Evolutionary conservation across 1,140 invertebrate species (phyloP).

Genomic region (Diprion similis): DNA sequence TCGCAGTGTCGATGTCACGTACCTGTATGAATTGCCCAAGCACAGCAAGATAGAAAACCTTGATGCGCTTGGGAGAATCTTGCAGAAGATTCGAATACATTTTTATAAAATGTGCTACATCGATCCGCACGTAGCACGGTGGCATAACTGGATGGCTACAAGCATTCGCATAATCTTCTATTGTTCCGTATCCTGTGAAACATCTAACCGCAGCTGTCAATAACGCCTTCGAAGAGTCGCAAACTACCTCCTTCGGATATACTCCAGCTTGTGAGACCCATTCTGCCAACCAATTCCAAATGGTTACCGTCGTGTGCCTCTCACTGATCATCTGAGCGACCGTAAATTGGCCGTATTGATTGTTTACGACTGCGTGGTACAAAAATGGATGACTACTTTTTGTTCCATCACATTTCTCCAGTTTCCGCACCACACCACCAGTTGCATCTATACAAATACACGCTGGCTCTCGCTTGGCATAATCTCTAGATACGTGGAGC

Average conservation of each 20-base stretch:
- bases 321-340: slow-evolving; percentile 34
- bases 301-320: slow-evolving; percentile 29
- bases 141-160: slow-evolving; percentile 17
- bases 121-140: slow-evolving; percentile 25
- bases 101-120: slow-evolving; percentile 34
- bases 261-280: slow-evolving; percentile 32
- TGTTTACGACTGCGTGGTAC: slow-evolving; percentile 28
- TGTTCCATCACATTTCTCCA: slow-evolving; percentile 14
- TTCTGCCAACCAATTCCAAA: slow-evolving; percentile 30
- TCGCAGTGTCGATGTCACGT: neutral
- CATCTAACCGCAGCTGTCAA: slow-evolving; percentile 29
- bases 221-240: slow-evolving; percentile 30
- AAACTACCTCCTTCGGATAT: slow-evolving; percentile 30
- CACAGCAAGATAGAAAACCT: slow-evolving; percentile 9
- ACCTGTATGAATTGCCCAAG: slow-evolving; percentile 16
- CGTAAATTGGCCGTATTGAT: slow-evolving; percentile 25
- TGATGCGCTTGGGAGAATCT: neutral
- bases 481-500: slow-evolving; percentile 23
- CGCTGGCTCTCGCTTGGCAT: slow-evolving; percentile 17
- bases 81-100: slow-evolving; percentile 20
- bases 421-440: slow-evolving; percentile 22
- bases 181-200: slow-evolving; percentile 26
- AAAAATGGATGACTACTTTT: slow-evolving; percentile 29
- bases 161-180: slow-evolving; percentile 30
- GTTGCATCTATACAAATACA: slow-evolving; percentile 25